A percentile compares a stretch with the other conserved stretches of the same genome.
Evolutionary conservation across 2,113 vertebrate genomes (phyloP).

Genomic region (Hippocampus barbouri): DNA sequence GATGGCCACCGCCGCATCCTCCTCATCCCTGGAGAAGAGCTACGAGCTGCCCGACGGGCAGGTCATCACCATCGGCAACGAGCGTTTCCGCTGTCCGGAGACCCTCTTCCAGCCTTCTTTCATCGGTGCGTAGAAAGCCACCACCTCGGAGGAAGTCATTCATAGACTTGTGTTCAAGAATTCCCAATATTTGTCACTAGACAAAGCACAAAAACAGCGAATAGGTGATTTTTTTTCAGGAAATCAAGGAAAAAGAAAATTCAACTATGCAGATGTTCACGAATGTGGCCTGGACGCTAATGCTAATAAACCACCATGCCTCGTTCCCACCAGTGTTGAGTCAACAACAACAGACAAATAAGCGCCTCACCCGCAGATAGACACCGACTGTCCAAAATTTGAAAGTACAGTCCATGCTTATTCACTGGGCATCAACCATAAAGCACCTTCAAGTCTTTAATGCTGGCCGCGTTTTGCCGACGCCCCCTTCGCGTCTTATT

Average conservation of each 20-base stretch:
- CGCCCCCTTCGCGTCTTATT: not conserved
- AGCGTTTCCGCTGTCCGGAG: slow-evolving; percentile 94
- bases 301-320: no score
- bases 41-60: slow-evolving; percentile 93
- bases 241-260: no score
- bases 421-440: not conserved
- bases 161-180: not conserved
- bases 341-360: no score
- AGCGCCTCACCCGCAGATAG: no score
- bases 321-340: no score
- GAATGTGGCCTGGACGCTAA: no score
- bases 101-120: slow-evolving; percentile 96
- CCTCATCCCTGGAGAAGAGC: slow-evolving; percentile 93
- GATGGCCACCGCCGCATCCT: slow-evolving; percentile 94
- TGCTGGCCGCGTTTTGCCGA: not conserved
- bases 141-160: no score
- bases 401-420: not conserved
- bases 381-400: not conserved
- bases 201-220: no score
- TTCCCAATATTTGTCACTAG: not conserved
- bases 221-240: no score
- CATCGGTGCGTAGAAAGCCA: slow-evolving; percentile 79
- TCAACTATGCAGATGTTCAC: no score
- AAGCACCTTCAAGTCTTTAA: not conserved
- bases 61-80: slow-evolving; percentile 94